phyloP scores from a whole-genome alignment of 2,888 invertebrate genomes.

The Cactoblastis cactorum region DNA sequence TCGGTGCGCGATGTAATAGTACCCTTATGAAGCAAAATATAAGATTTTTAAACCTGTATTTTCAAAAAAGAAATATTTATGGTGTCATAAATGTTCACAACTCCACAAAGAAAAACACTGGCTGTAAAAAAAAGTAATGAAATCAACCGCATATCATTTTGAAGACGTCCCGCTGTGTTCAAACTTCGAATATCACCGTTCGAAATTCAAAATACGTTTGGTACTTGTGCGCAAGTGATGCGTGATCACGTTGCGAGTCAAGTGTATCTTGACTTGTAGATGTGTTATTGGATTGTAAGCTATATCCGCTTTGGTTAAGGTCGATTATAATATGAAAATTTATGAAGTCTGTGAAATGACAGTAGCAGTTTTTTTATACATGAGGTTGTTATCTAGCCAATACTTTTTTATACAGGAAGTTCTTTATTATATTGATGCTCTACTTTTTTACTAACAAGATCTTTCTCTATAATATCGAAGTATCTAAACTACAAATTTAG shows the following conservation, averaged over 20 bases:
- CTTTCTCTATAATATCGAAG: too few relatives aligned
- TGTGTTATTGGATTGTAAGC: slow-evolving; percentile 26
- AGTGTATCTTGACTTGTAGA: slow-evolving; percentile 52
- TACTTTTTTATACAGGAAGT: slow-evolving; percentile 2
- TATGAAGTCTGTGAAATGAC: slow-evolving; percentile 62
- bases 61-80: background rate
- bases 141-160: slow-evolving; percentile 7
- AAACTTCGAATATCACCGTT: slow-evolving; percentile 28
- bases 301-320: slow-evolving; percentile 17
- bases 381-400: slow-evolving; percentile 54
- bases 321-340: background rate
- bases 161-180: slow-evolving; percentile 18
- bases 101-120: background rate
- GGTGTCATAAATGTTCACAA: background rate
- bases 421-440: background rate
- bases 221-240: slow-evolving; percentile 62
- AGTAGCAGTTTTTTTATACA: slow-evolving; percentile 68
- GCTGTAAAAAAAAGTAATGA: slow-evolving; percentile 1
- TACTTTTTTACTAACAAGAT: too few relatives aligned
- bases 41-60: too few relatives aligned
- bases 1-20: too few relatives aligned
- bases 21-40: too few relatives aligned
- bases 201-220: slow-evolving; percentile 50
- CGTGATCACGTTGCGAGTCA: slow-evolving; percentile 64
- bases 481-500: too few relatives aligned